Evolutionary conservation across 1,140 invertebrate genomes (phyloP).

Genomic region (Pristionchus pacificus): DNA sequence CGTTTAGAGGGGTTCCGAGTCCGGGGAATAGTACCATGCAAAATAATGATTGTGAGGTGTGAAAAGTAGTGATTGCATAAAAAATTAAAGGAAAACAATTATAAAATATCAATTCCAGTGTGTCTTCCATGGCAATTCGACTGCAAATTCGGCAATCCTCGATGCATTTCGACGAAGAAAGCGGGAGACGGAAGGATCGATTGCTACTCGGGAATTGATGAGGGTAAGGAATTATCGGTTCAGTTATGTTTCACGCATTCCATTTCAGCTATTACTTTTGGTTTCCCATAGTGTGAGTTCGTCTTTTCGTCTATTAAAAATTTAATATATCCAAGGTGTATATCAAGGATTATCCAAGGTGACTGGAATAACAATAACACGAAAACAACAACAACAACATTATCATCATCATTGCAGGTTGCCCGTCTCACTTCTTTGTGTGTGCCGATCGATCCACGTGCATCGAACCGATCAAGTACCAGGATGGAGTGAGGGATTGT

Average conservation of each 20-base stretch:
- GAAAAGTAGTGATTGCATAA: background rate
- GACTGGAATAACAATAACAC: too few relatives aligned
- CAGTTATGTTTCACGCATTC: too few relatives aligned
- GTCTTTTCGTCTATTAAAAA: too few relatives aligned
- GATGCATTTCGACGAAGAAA: constrained; percentile 34
- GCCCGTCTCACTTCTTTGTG: constrained; percentile 38
- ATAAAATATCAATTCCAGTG: constrained; percentile 21
- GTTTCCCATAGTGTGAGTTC: too few relatives aligned
- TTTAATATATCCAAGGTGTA: too few relatives aligned
- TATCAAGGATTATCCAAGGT: too few relatives aligned
- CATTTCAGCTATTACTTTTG: too few relatives aligned
- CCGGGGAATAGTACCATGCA: too few relatives aligned
- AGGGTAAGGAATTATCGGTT: too few relatives aligned
- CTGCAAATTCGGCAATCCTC: constrained; percentile 40
- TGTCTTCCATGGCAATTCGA: constrained; percentile 44
- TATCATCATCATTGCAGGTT: too few relatives aligned
- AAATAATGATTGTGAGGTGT: too few relatives aligned
- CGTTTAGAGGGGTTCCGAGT: background rate
- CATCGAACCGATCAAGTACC: constrained; percentile 28
- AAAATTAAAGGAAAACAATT: background rate
- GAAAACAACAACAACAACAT: too few relatives aligned
- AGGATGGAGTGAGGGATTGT: constrained; percentile 35
- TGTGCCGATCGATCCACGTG: constrained; percentile 34
- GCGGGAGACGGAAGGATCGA: constrained; percentile 39
- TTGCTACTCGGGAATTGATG: constrained; percentile 42